phyloP scores from a whole-genome alignment of 2,888 invertebrate genomes.

The Laothoe populi region DNA sequence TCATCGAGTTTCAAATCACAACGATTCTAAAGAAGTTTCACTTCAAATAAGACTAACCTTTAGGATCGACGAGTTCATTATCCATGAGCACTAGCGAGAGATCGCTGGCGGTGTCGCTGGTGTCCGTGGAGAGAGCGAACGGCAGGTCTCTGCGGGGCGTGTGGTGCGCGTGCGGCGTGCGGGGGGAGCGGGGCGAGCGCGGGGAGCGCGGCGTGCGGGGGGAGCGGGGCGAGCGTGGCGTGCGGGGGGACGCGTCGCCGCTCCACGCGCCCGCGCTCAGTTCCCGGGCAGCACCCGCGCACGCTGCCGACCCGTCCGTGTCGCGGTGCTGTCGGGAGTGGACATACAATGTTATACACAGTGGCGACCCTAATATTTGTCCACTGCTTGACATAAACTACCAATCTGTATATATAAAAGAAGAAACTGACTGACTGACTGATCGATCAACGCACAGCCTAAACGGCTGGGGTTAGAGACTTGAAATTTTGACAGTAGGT shows the following conservation, averaged over 20 bases:
- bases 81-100: slow-evolving; percentile 91
- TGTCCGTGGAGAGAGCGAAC: slow-evolving; percentile 96
- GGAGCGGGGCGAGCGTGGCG: slow-evolving; percentile 87
- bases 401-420: too few relatives aligned
- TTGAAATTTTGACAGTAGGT: too few relatives aligned
- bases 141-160: slow-evolving; percentile 64
- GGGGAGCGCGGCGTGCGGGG: slow-evolving; percentile 91
- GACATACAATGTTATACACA: too few relatives aligned
- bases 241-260: slow-evolving; percentile 64
- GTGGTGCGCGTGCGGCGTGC: neutral
- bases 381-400: too few relatives aligned
- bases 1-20: neutral
- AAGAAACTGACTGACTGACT: too few relatives aligned
- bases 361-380: too few relatives aligned
- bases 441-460: too few relatives aligned
- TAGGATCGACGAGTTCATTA: slow-evolving; percentile 83
- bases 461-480: too few relatives aligned
- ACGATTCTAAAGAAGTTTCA: neutral
- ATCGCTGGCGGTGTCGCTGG: slow-evolving; percentile 96
- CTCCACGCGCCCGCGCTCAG: slow-evolving; percentile 73
- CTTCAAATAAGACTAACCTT: slow-evolving; percentile 47
- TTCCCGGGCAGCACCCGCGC: slow-evolving; percentile 79
- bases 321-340: slow-evolving; percentile 20
- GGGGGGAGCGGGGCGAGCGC: slow-evolving; percentile 82
- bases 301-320: slow-evolving; percentile 67